phyloP scores from a whole-genome alignment of 2,797 vertebrate species.

The Halcyon badia region DNA sequence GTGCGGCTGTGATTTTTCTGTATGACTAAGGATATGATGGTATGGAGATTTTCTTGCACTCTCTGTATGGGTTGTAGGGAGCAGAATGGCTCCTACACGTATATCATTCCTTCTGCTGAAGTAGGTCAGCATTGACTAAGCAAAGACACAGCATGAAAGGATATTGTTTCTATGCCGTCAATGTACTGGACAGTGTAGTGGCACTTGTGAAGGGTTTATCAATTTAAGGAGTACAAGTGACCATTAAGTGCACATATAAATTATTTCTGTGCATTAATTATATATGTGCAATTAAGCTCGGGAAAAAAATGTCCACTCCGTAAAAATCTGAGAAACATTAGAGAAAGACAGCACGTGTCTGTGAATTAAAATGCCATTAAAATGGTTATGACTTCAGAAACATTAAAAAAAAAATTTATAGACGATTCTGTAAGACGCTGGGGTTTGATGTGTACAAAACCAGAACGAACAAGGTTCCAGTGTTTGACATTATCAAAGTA shows the following conservation, averaged over 20 bases:
- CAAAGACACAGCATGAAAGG: neutral
- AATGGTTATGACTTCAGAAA: neutral
- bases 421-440: neutral
- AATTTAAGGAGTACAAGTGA: neutral
- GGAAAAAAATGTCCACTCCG: neutral
- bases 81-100: neutral
- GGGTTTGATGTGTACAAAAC: neutral
- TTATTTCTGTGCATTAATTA: slow-evolving; percentile 25
- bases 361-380: slow-evolving; percentile 49
- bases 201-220: neutral
- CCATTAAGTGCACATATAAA: neutral
- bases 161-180: neutral
- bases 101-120: neutral
- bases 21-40: neutral
- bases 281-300: slow-evolving; percentile 16
- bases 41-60: neutral
- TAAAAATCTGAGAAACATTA: slow-evolving; percentile 11
- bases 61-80: neutral
- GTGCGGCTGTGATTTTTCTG: neutral
- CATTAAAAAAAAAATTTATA: neutral
- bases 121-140: neutral
- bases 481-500: neutral
- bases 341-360: slow-evolving; percentile 4
- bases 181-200: neutral
- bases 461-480: neutral